Conservation (phyloP, 2,113 vertebrate genomes). For the Phaethornis superciliosus region DNA sequence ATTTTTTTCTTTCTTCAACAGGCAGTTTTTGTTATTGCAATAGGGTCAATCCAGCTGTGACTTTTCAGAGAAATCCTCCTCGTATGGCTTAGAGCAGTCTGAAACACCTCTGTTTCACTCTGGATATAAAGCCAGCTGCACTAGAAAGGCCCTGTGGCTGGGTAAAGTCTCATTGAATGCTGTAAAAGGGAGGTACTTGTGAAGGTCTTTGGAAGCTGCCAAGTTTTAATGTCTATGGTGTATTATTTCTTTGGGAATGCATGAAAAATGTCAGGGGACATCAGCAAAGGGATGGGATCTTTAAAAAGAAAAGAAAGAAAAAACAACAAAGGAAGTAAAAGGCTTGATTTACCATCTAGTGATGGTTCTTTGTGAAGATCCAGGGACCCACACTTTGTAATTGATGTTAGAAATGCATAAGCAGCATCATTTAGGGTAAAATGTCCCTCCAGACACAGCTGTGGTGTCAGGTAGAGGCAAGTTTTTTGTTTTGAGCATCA, state of each 20-base stretch:
- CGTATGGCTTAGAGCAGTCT: not conserved
- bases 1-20: not conserved
- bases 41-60: not conserved
- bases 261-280: not conserved
- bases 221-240: not conserved
- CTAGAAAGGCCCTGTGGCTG: not conserved
- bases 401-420: not conserved
- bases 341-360: not conserved
- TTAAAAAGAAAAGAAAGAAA: not conserved
- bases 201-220: not conserved
- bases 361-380: not conserved
- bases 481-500: not conserved
- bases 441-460: not conserved
- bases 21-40: not conserved
- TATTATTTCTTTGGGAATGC: constrained; percentile 7
- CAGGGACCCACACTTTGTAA: not conserved
- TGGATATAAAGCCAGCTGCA: not conserved
- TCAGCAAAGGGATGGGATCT: not conserved
- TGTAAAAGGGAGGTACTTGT: not conserved
- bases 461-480: not conserved
- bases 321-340: not conserved
- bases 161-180: not conserved
- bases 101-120: not conserved
- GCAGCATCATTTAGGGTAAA: not conserved
- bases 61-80: not conserved